Base-by-base conservation (phyloP, 2,888 invertebrate species). In the Seira ritae region DNA sequence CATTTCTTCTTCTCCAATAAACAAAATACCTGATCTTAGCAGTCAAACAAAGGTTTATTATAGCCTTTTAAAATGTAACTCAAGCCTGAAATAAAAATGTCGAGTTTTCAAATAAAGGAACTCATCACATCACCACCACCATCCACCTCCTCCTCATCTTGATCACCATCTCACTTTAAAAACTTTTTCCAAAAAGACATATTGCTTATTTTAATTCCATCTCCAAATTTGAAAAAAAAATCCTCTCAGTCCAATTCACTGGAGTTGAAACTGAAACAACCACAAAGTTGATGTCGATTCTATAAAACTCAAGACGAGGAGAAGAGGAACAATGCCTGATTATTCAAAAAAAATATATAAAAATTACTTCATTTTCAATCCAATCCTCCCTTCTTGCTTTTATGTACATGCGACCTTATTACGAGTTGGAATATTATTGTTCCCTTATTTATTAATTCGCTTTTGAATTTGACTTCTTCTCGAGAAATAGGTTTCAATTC, bases 41-140 rank as follows among this genome's bases (percentile, higher is more conserved):
- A 67, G 73, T 82, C 82, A 82, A 82, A 76, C 76, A 82, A 73
- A 70, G 73, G 77, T 77, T 82, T 82, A 82, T 82, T 76, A 77
- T 72, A 82, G 68, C 19, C 19, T 55, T 55, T 31, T 31, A 62
- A 73, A 76, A 68, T 77, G 82, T 72, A 82, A 82, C 76, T 72
- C 71, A 77, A 82, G 62, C 76, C 76, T 66, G 76, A 72, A 82
- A 82, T 82, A 82, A 82, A 82, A 82, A 72, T 72, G 82, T 82
- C 82, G 60, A 68, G 67, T 72, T 55, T 17, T 55, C 15, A 55
- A 55, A 55, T 55, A n/a, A 55, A 77, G 55, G 50, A 77, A 20
- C 77, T 77, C 69, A 20, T 68, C 76, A 76, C 55, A 20, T 24
- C 60, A 24, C 23, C 23, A 68, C 12, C 42, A 17, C 17, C 20